Conservation (phyloP, 2,113 vertebrate genomes). For the Pseudorectes ferrugineus region DNA sequence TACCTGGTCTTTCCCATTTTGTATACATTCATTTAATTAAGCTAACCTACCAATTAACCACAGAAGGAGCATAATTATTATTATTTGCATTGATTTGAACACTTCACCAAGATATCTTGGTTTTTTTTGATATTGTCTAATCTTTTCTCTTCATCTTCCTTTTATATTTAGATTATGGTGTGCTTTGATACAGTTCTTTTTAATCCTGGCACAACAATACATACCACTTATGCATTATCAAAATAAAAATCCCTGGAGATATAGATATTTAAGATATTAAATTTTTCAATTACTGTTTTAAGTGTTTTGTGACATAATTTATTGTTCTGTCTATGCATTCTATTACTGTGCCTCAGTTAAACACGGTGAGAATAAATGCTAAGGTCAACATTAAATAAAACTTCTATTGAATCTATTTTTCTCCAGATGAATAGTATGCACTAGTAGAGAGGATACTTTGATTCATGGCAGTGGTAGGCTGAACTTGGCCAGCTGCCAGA, state of each 20-base stretch:
- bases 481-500: not conserved
- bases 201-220: not conserved
- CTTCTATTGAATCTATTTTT: not conserved
- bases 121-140: not conserved
- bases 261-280: not conserved
- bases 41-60: rapidly evolving
- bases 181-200: not conserved
- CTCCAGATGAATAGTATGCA: not conserved
- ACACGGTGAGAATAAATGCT: not conserved
- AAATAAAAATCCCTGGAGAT: not conserved
- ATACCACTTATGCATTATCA: not conserved
- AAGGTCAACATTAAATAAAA: not conserved
- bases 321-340: not conserved
- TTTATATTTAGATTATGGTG: not conserved
- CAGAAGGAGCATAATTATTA: not conserved
- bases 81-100: not conserved
- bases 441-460: not conserved
- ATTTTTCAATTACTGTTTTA: not conserved
- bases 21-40: not conserved
- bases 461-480: not conserved
- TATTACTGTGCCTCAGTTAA: not conserved
- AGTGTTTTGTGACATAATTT: not conserved
- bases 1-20: not conserved
- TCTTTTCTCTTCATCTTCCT: not conserved
- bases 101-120: not conserved